These are phyloP conservation scores for Drosophila pruinosa DNA, from an alignment of 1,140 invertebrate species.

Conservation along the genomic window DNA sequence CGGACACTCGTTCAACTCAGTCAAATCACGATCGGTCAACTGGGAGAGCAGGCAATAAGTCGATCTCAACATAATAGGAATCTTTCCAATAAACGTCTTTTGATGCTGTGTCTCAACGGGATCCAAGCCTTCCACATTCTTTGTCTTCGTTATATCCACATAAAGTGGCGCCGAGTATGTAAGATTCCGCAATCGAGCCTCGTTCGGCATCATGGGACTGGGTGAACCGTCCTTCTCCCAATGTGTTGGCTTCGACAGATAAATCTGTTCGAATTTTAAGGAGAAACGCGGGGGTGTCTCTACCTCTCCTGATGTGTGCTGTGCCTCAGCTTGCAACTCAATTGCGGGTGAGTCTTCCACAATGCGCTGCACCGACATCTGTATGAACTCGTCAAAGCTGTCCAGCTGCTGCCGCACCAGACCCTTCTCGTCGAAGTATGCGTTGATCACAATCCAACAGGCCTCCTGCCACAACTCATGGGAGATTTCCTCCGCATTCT, in stretches of 20 bases:
- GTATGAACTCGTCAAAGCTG: constrained; percentile 99
- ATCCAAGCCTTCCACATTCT: constrained; percentile 95
- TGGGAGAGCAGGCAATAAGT: constrained; percentile 97
- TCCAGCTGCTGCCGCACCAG: constrained; percentile 99
- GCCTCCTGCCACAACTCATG: constrained; percentile 99
- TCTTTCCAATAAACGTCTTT: constrained; percentile 99
- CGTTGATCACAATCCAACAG: constrained; percentile 99
- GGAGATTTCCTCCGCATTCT: constrained; percentile 91
- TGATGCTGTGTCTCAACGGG: constrained; percentile 96
- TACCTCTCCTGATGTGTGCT: constrained; percentile 95
- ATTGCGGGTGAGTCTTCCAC: constrained; percentile 99
- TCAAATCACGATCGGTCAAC: constrained; percentile 98
- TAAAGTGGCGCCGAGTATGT: constrained; percentile 99
- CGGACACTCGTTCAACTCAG: constrained; percentile 99
- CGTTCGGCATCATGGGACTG: constrained; percentile 99
- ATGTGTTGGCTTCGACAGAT: constrained; percentile 99
- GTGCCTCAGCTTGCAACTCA: constrained; percentile 98
- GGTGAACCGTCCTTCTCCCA: constrained; percentile 99
- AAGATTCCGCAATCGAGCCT: constrained; percentile 93
- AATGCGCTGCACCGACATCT: constrained; percentile 99
- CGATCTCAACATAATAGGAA: constrained; percentile 99
- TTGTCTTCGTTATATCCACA: constrained; percentile 99
- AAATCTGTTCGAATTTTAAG: constrained; percentile 99
- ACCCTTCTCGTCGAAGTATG: constrained; percentile 99
- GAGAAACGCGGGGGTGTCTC: constrained; percentile 95